Percentiles rank a stretch among this genome's conserved stretches.
phyloP scores from a whole-genome alignment of 2,113 vertebrate genomes.

The Phaetusa simplex region DNA sequence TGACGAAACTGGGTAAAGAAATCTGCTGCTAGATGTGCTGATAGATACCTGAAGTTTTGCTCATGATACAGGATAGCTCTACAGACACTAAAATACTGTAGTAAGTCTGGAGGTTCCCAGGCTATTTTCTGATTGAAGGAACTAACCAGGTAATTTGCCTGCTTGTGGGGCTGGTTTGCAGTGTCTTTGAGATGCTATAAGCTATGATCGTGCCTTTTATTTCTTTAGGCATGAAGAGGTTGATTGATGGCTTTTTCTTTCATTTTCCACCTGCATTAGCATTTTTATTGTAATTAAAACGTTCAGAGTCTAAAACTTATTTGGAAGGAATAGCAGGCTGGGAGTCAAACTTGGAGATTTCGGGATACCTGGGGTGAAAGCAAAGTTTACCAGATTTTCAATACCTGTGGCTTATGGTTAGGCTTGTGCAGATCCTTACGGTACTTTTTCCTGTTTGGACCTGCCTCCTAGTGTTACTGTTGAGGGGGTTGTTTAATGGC shows the following conservation, averaged over 20 bases:
- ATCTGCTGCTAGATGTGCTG: not conserved
- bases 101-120: not conserved
- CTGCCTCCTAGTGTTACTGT: not conserved
- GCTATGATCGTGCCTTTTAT: not conserved
- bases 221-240: not conserved
- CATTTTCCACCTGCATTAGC: not conserved
- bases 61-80: not conserved
- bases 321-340: not conserved
- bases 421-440: not conserved
- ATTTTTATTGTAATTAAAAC: not conserved
- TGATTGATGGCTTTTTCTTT: not conserved
- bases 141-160: not conserved
- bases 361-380: not conserved
- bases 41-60: not conserved
- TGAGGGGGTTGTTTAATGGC: not conserved
- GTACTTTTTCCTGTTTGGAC: not conserved
- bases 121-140: not conserved
- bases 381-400: not conserved
- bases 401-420: not conserved
- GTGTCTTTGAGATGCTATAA: not conserved
- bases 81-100: fast-evolving
- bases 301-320: not conserved
- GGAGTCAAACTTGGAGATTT: not conserved
- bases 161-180: not conserved
- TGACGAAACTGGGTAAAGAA: not conserved